Evolutionary conservation across 2,888 invertebrate genomes (phyloP), one percentile per base, ranked within the genome.

Genomic region (Octonoba sinensis): DNA sequence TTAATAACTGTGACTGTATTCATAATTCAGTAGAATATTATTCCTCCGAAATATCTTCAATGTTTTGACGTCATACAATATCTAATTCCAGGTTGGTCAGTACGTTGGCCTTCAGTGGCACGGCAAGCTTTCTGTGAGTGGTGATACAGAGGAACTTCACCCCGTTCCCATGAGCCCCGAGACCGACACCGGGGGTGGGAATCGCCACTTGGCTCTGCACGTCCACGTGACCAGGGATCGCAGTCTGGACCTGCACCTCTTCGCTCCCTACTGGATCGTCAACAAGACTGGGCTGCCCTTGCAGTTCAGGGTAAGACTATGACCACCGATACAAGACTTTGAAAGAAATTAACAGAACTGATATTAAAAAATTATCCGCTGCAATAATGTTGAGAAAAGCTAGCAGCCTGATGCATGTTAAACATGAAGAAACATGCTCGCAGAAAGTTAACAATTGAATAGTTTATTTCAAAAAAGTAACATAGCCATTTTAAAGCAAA

Each of bases 201-300:
- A 91, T 86, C 92, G 92, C 85, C 92, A 93, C 85, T 90, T 94
- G 85, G 90, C 92, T 24, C 90, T 95, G 65, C 92, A 92, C 86
- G 91, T 93, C 44, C 92, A 92, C 85, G 90, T 93, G 22, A 92
- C 92, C 79, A 90, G 92, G 70, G 90, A 90, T 51, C 84, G 86
- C 15, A 91, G 91, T 69, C 91, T 92, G 88, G 91, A 92, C 84
- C 88, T 95, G 72, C 91, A 91, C 86, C 90, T 97, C 27, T 93
- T 93, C 66, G 94, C 95, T 1, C 94, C 95, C 1, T 97, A 94
- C 90, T 99, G 98, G 98, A 92, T 99, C 85, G 93, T 99, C 82
- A 99, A 99, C 90, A 95, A 95, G 89, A 95, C 96, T 3, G 98
- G 98, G 0, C 90, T 99, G 83, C 98, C 99, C 16, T 90, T 99